phyloP scores from a whole-genome alignment of 2,113 vertebrate genomes.

The Psephotus haematonotus region DNA sequence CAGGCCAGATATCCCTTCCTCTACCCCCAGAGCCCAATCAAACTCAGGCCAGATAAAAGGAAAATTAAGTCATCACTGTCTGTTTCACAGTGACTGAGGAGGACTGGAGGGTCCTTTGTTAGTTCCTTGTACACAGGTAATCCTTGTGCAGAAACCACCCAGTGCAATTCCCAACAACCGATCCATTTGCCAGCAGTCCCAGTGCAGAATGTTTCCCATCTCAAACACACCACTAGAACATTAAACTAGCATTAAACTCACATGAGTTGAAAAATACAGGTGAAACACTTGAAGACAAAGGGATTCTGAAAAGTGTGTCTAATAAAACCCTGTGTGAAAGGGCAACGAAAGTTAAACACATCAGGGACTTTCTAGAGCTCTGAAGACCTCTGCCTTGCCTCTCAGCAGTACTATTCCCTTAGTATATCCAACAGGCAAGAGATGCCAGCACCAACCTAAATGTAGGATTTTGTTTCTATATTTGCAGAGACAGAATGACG shows the following conservation, averaged over 20 bases:
- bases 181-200: not conserved
- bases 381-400: not conserved
- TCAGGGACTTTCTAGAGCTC: not conserved
- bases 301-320: not conserved
- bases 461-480: not conserved
- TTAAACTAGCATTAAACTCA: not conserved
- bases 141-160: not conserved
- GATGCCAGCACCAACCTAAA: not conserved
- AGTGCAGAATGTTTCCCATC: not conserved
- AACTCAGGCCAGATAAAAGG: not conserved
- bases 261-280: not conserved
- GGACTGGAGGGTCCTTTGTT: not conserved
- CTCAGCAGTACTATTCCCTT: not conserved
- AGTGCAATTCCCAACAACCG: not conserved
- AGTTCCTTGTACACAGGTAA: not conserved
- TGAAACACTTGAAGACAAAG: not conserved
- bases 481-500: not conserved
- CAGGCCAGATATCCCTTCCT: not conserved
- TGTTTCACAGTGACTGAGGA: not conserved
- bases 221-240: not conserved
- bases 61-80: not conserved
- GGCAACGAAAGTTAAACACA: not conserved
- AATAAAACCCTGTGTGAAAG: not conserved
- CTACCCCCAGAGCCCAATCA: not conserved
- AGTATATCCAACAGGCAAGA: not conserved